A percentile compares a stretch with the other conserved stretches of the same genome.
Conservation (phyloP, 2,797 vertebrate genomes). For the Phrynocephalus forsythii region DNA sequence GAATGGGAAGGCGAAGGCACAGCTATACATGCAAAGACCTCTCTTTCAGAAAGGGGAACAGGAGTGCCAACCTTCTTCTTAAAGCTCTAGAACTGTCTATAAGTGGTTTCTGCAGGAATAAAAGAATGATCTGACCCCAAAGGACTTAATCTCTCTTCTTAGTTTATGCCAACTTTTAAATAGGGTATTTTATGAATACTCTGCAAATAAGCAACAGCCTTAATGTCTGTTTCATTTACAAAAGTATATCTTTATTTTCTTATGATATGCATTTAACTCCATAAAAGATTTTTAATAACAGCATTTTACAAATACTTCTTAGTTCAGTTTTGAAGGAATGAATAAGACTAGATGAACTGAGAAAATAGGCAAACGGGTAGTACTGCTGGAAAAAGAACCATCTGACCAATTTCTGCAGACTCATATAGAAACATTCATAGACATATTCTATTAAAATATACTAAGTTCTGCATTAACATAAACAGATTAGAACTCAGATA, state of each 20-base stretch:
- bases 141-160: background rate
- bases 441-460: background rate
- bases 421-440: background rate
- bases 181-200: background rate
- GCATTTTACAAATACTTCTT: background rate
- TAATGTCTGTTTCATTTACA: background rate
- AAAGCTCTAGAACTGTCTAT: background rate
- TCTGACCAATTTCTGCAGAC: no score
- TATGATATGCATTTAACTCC: background rate
- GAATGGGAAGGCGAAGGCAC: background rate
- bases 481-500: background rate
- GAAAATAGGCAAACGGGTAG: background rate
- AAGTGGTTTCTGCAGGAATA: background rate
- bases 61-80: background rate
- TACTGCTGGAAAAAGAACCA: no score
- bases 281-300: background rate
- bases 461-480: background rate
- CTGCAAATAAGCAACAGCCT: background rate
- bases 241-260: background rate
- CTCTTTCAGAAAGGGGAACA: background rate
- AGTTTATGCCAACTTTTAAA: background rate
- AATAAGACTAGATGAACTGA: background rate
- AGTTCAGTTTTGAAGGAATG: background rate
- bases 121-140: background rate
- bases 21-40: background rate